Evolutionary conservation across 2,113 vertebrate species (phyloP).

Genomic region (Myiozetetes cayanensis): DNA sequence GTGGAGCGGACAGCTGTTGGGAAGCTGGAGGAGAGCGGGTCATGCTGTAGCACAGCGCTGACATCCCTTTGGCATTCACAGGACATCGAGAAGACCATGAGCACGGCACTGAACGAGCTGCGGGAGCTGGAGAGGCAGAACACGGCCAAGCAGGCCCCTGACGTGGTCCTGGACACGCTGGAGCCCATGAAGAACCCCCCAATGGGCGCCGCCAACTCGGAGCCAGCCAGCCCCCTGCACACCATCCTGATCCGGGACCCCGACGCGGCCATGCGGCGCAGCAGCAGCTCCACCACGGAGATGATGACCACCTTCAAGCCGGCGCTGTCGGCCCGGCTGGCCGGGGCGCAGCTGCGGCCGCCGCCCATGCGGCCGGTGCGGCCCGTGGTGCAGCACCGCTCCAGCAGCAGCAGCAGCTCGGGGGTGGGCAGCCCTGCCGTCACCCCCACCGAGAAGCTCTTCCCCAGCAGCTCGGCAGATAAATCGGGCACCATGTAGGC

Average conservation of each 20-base stretch:
- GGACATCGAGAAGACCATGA: slow-evolving; percentile 99
- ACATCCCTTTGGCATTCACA: slow-evolving; percentile 39
- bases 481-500: slow-evolving; percentile 92
- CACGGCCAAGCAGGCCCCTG: slow-evolving; percentile 93
- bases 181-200: slow-evolving; percentile 91
- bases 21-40: background rate
- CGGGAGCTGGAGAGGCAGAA: slow-evolving; percentile 96
- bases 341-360: slow-evolving; percentile 88
- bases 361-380: slow-evolving; percentile 83
- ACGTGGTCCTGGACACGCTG: slow-evolving; percentile 95
- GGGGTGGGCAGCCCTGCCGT: slow-evolving; percentile 92
- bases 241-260: slow-evolving; percentile 97
- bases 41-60: background rate
- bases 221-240: slow-evolving; percentile 93
- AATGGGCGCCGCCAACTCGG: slow-evolving; percentile 78
- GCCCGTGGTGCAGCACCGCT: slow-evolving; percentile 87
- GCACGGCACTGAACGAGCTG: slow-evolving; percentile 91
- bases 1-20: background rate
- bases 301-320: slow-evolving; percentile 99
- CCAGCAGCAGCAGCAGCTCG: slow-evolving; percentile 94
- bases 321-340: slow-evolving; percentile 87
- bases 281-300: slow-evolving; percentile 90
- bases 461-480: slow-evolving; percentile 83
- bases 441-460: slow-evolving; percentile 95
- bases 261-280: slow-evolving; percentile 92